Evolutionary conservation across 1,140 invertebrate species (phyloP).

Genomic region (Cydia amplana): DNA sequence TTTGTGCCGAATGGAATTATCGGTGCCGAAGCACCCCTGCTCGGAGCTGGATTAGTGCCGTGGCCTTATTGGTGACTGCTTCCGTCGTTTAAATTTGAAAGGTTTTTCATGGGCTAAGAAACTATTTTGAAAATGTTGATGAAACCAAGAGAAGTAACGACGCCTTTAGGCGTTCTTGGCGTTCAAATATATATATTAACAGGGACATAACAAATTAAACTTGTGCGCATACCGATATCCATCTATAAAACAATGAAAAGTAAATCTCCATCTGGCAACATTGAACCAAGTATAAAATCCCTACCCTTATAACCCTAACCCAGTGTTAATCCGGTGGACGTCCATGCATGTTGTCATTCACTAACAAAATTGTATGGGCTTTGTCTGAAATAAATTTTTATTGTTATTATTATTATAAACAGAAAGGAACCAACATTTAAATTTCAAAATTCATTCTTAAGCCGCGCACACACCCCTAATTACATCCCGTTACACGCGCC

Average conservation of each 20-base stretch:
- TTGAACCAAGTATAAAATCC: not conserved
- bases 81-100: slow-evolving; percentile 16
- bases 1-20: slow-evolving; percentile 38
- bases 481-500: slow-evolving; percentile 18
- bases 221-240: not conserved
- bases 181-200: no score
- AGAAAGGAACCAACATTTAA: slow-evolving; percentile 1
- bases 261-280: not conserved
- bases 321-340: no score
- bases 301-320: no score
- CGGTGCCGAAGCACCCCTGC: slow-evolving; percentile 30
- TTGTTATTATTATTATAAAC: no score
- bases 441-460: slow-evolving; percentile 6
- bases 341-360: no score
- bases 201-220: no score
- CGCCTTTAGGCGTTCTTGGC: no score
- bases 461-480: slow-evolving; percentile 26
- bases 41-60: slow-evolving; percentile 4
- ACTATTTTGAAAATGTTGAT: not conserved
- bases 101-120: not conserved
- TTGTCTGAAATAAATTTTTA: no score
- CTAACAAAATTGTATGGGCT: no score
- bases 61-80: slow-evolving; percentile 16
- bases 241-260: not conserved
- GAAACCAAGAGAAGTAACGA: no score